A percentile compares a stretch with the other conserved stretches of the same genome.
These are phyloP conservation scores for Acanthurus lineatus DNA, from an alignment of 2,797 vertebrate species.

Conservation along the genomic window DNA sequence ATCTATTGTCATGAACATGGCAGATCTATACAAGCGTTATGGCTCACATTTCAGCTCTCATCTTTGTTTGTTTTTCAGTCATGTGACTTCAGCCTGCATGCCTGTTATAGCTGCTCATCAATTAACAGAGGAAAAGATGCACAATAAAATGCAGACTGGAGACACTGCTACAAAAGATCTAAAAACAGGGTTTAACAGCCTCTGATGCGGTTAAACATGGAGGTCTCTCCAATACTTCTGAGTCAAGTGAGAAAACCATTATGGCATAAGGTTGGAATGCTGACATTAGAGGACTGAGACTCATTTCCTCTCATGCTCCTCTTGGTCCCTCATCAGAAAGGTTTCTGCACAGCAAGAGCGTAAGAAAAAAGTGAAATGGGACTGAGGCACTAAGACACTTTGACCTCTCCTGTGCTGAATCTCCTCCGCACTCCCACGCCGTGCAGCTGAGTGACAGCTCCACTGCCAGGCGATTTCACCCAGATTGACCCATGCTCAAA, in stretches of 20 bases:
- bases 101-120: background rate
- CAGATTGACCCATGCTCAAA: background rate
- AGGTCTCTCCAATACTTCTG: too few species aligned
- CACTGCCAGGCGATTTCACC: background rate
- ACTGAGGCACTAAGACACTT: background rate
- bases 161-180: background rate
- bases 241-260: background rate
- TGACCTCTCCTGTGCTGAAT: constrained; percentile 20
- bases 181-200: background rate
- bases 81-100: background rate
- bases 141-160: background rate
- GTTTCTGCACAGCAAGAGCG: background rate
- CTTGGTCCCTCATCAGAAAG: background rate
- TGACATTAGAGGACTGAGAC: constrained; percentile 13
- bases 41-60: background rate
- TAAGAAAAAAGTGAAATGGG: background rate
- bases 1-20: background rate
- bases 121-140: background rate
- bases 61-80: background rate
- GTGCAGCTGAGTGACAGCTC: constrained; percentile 19
- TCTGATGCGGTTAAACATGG: background rate
- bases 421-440: constrained; percentile 20
- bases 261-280: background rate
- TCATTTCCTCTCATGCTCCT: background rate
- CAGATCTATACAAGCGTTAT: constrained; percentile 3